Conservation (phyloP, 2,113 vertebrate species). For the Hiodon alosoides region DNA sequence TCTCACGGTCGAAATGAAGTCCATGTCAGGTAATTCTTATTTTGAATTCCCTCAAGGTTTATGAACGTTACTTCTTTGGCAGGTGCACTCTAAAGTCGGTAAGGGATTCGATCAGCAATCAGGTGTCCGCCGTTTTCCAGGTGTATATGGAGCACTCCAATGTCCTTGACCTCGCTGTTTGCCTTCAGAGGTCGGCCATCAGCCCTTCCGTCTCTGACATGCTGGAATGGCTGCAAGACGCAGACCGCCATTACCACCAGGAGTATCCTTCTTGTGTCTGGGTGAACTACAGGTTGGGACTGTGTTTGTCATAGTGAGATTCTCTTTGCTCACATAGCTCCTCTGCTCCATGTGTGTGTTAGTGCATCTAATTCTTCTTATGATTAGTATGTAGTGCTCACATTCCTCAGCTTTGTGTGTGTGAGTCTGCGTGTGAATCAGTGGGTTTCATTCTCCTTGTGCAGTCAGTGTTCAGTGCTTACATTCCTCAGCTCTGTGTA, state of each 20-base stretch:
- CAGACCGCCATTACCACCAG: conserved; percentile 68
- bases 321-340: not conserved
- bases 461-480: too few relatives aligned
- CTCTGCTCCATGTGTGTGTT: not conserved
- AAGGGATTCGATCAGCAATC: conserved; percentile 61
- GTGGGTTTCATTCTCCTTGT: too few relatives aligned
- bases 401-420: not conserved
- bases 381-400: too few relatives aligned
- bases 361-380: not conserved
- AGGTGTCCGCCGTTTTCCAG: conserved; percentile 54
- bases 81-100: conserved; percentile 66
- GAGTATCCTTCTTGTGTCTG: conserved; percentile 69
- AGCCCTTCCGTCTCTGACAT: conserved; percentile 76
- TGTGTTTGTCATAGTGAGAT: not conserved
- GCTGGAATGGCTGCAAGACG: conserved; percentile 81
- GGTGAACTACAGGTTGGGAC: not conserved
- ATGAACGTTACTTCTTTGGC: conserved; percentile 5
- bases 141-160: conserved; percentile 59
- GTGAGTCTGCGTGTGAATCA: too few relatives aligned
- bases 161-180: conserved; percentile 36
- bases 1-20: too few relatives aligned
- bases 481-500: conserved; percentile 35
- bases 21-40: too few relatives aligned
- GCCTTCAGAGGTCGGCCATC: conserved; percentile 53
- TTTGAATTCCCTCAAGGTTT: not conserved